These are phyloP conservation scores for Hyalella azteca DNA, from an alignment of 2,888 invertebrate genomes.

Conservation along the genomic window DNA sequence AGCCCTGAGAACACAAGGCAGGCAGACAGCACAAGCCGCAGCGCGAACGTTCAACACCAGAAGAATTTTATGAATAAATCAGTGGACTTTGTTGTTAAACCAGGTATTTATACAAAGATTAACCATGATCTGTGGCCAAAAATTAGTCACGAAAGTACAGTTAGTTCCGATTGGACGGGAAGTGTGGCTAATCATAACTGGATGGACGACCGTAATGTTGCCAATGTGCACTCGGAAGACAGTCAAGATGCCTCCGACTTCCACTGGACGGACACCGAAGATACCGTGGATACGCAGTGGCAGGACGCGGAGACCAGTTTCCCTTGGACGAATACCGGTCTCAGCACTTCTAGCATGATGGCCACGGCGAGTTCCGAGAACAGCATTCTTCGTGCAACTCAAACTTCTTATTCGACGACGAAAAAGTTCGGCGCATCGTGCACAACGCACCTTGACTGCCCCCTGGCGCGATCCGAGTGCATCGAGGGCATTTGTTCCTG, in stretches of 20 bases:
- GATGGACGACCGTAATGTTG: too few species aligned
- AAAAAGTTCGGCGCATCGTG: conserved; percentile 82
- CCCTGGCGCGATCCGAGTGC: conserved; percentile 74
- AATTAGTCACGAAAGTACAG: not conserved
- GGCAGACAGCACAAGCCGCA: not conserved
- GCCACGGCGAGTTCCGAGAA: conserved; percentile 57
- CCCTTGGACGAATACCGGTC: conserved; percentile 45
- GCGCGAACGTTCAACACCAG: not conserved
- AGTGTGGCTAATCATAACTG: not conserved
- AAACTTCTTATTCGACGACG: conserved; percentile 70
- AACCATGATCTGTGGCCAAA: not conserved
- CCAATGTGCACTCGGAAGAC: conserved; percentile 43
- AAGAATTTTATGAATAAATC: not conserved
- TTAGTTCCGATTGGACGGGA: not conserved
- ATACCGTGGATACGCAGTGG: not conserved
- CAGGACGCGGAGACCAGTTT: not conserved
- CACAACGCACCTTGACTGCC: conserved; percentile 73
- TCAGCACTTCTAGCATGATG: conserved; percentile 37
- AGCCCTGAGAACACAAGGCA: not conserved
- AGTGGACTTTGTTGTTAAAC: too few species aligned
- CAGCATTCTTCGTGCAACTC: conserved; percentile 71
- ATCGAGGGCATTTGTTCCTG: conserved; percentile 78
- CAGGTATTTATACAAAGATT: too few species aligned
- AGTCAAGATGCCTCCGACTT: too few species aligned
- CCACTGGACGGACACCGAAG: not conserved